A percentile compares a stretch with the other conserved stretches of the same genome.
phyloP scores from a whole-genome alignment of 2,888 invertebrate genomes.

The Cecidostiba fungosa region DNA sequence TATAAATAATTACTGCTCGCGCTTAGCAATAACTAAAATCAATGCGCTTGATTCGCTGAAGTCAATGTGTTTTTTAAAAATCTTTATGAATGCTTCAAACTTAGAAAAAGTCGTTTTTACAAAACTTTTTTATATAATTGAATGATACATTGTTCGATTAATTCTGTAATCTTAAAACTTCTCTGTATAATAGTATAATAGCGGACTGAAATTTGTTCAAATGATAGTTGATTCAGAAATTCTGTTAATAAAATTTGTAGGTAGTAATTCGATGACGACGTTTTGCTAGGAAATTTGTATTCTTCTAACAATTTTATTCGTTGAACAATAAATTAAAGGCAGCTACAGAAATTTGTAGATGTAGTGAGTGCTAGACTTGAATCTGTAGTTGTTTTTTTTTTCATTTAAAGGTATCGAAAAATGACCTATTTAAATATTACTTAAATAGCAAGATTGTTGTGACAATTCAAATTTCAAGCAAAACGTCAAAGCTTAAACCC shows the following conservation, averaged over 20 bases:
- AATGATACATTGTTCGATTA: slow-evolving; percentile 54
- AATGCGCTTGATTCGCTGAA: slow-evolving; percentile 32
- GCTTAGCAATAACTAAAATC: slow-evolving; percentile 37
- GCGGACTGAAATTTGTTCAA: slow-evolving; percentile 11
- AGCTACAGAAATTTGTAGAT: slow-evolving; percentile 42
- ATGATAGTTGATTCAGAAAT: slow-evolving; percentile 27
- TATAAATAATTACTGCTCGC: slow-evolving; percentile 18
- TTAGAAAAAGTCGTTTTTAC: slow-evolving; percentile 18
- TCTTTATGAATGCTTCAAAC: slow-evolving; percentile 14
- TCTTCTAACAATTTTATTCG: background rate
- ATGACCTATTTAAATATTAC: background rate
- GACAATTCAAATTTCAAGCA: slow-evolving; percentile 23
- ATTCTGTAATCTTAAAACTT: slow-evolving; percentile 46
- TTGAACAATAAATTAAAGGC: slow-evolving; percentile 1
- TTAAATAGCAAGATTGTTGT: background rate
- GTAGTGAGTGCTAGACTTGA: slow-evolving; percentile 46
- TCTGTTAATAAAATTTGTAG: slow-evolving; percentile 36
- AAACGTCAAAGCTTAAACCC: slow-evolving; percentile 28
- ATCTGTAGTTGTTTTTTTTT: slow-evolving; percentile 43
- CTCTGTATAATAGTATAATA: slow-evolving; percentile 49
- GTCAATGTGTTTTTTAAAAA: slow-evolving; percentile 37
- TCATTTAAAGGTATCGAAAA: background rate
- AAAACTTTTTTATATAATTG: background rate
- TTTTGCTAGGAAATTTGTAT: slow-evolving; percentile 28
- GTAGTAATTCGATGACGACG: slow-evolving; percentile 18